A percentile compares a stretch with the other conserved stretches of the same genome.
Evolutionary conservation across 2,888 invertebrate species (phyloP).

Genomic region (Chouioia cunea): DNA sequence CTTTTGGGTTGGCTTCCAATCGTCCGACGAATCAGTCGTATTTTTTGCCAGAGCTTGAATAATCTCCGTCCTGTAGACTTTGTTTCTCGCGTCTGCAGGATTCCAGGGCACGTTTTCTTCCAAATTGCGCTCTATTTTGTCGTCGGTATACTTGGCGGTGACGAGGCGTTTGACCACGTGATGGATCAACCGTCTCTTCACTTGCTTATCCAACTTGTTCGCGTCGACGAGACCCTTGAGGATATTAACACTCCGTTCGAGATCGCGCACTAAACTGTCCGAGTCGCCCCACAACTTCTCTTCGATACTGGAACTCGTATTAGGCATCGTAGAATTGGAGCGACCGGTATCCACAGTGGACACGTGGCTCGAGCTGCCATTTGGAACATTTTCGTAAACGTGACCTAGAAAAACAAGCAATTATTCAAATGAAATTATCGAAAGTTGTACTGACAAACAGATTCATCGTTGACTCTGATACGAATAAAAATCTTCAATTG

Average conservation of each 20-base stretch:
- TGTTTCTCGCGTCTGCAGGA: conserved; percentile 64
- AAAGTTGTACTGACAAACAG: not conserved
- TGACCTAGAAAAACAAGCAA: conserved; percentile 65
- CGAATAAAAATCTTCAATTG: not conserved
- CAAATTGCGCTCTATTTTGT: conserved; percentile 66
- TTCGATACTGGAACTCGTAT: conserved; percentile 65
- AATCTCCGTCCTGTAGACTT: conserved; percentile 63
- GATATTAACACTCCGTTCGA: conserved; percentile 75
- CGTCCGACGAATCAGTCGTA: conserved; percentile 61
- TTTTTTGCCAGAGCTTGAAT: conserved; percentile 62
- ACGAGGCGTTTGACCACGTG: conserved; percentile 76
- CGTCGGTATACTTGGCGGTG: conserved; percentile 74
- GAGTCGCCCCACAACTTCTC: conserved; percentile 66
- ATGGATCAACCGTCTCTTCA: conserved; percentile 76
- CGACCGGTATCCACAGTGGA: conserved; percentile 62
- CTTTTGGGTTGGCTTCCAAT: conserved; percentile 59
- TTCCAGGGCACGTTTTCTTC: conserved; percentile 68
- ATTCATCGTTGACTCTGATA: no score
- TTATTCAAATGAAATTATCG: not conserved
- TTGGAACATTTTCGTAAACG: conserved; percentile 71
- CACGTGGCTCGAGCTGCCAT: conserved; percentile 59
- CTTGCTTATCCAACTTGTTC: conserved; percentile 72
- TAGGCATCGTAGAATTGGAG: conserved; percentile 64
- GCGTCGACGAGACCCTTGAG: conserved; percentile 74
- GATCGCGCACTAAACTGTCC: conserved; percentile 72